These are phyloP conservation scores for Salvelinus fontinalis DNA, from an alignment of 2,113 vertebrate species.

Conservation along the genomic window DNA sequence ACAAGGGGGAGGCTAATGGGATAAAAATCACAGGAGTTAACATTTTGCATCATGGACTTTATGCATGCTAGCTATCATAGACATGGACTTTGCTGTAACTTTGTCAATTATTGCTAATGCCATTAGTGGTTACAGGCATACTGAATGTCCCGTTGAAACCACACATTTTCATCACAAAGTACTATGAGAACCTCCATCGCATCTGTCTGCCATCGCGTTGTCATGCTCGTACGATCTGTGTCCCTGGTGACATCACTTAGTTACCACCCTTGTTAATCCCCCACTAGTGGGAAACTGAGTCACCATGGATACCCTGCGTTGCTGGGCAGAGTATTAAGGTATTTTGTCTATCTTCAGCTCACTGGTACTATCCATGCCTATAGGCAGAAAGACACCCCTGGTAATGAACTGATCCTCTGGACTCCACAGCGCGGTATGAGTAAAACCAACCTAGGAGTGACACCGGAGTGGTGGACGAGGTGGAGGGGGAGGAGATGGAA, in stretches of 20 bases:
- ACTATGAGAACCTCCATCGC: no score
- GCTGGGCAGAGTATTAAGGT: not conserved
- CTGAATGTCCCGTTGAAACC: not conserved
- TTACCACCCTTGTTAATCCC: not conserved
- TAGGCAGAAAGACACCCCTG: not conserved
- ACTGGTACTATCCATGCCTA: not conserved
- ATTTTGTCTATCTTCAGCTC: not conserved
- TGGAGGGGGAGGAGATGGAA: no score
- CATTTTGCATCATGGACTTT: not conserved
- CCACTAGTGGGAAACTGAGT: not conserved
- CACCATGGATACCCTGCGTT: not conserved
- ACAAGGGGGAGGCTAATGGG: not conserved
- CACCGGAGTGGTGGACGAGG: no score
- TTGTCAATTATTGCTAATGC: not conserved
- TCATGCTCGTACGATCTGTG: not conserved
- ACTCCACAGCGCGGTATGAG: no score
- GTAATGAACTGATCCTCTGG: not conserved
- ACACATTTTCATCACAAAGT: no score
- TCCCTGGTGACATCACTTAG: not conserved
- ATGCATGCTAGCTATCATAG: no score
- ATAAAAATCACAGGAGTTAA: conserved; percentile 26
- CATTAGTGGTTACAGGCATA: not conserved
- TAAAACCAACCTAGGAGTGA: not conserved
- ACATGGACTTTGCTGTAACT: not conserved
- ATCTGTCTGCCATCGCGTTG: not conserved